Percentiles rank a stretch among this genome's conserved stretches.
Conservation (phyloP, 2,113 vertebrate species). For the Nestor notabilis region DNA sequence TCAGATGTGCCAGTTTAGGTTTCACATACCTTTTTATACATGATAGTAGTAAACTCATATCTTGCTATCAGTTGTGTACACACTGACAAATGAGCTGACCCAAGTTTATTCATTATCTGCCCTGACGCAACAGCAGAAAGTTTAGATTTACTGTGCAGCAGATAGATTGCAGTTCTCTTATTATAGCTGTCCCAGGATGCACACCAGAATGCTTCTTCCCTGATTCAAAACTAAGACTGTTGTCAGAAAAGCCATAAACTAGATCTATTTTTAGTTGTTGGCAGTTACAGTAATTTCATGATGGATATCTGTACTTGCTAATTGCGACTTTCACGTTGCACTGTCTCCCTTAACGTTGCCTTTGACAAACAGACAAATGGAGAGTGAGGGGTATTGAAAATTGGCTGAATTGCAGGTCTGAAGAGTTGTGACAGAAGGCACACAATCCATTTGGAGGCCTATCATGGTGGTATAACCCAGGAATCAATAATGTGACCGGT, state of each 20-base stretch:
- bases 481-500: neutral
- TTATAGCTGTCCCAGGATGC: neutral
- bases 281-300: neutral
- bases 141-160: neutral
- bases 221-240: neutral
- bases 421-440: neutral
- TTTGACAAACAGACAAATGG: neutral
- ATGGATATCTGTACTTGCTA: neutral
- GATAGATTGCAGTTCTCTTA: neutral
- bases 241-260: neutral
- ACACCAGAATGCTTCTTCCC: neutral
- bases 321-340: neutral
- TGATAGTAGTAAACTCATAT: neutral
- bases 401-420: neutral
- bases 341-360: neutral
- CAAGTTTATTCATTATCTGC: neutral
- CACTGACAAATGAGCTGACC: neutral
- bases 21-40: neutral
- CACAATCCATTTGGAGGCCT: neutral
- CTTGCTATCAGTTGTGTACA: neutral
- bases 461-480: neutral
- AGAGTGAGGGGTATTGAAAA: neutral
- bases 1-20: neutral
- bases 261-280: neutral
- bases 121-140: neutral